Evolutionary conservation across 1,140 invertebrate species (phyloP).

Genomic region (Aethina tumida): DNA sequence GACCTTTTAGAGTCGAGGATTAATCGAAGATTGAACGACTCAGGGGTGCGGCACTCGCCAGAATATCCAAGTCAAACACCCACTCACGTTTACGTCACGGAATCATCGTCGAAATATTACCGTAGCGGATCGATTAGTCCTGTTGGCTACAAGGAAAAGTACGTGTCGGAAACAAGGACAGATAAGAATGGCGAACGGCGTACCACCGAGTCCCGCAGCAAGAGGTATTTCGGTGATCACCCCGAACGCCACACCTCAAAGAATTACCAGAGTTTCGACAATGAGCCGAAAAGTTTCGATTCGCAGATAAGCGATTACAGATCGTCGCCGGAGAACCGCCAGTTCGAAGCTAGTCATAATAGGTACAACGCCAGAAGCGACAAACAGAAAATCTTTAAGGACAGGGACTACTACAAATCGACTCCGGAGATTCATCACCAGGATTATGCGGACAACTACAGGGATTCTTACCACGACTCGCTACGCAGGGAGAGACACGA

Average conservation of each 20-base stretch:
- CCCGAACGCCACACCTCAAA: constrained; percentile 18
- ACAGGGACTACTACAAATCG: constrained; percentile 44
- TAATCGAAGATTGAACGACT: constrained; percentile 45
- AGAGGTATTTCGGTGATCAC: constrained; percentile 38
- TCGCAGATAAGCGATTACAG: constrained; percentile 47
- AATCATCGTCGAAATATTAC: constrained; percentile 42
- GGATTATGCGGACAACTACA: constrained; percentile 31
- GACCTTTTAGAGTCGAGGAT: constrained; percentile 65
- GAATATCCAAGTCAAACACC: constrained; percentile 39
- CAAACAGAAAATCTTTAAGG: constrained; percentile 39
- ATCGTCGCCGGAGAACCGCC: constrained; percentile 46
- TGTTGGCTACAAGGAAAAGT: constrained; percentile 41
- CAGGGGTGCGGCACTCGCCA: constrained; percentile 41
- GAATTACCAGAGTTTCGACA: constrained; percentile 36
- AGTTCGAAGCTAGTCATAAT: constrained; percentile 44
- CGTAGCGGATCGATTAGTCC: constrained; percentile 36
- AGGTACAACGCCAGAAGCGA: constrained; percentile 34
- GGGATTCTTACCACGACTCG: constrained; percentile 44
- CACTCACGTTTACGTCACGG: constrained; percentile 41
- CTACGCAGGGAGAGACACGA: constrained; percentile 37
- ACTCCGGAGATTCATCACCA: constrained; percentile 45
- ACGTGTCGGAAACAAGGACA: constrained; percentile 42
- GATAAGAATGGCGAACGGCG: constrained; percentile 44
- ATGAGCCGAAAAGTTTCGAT: constrained; percentile 53
- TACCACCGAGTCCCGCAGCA: constrained; percentile 42